A percentile compares a stretch with the other conserved stretches of the same genome.
Evolutionary conservation across 2,113 vertebrate species (phyloP).

Genomic region (Apistogramma diplotaenia): DNA sequence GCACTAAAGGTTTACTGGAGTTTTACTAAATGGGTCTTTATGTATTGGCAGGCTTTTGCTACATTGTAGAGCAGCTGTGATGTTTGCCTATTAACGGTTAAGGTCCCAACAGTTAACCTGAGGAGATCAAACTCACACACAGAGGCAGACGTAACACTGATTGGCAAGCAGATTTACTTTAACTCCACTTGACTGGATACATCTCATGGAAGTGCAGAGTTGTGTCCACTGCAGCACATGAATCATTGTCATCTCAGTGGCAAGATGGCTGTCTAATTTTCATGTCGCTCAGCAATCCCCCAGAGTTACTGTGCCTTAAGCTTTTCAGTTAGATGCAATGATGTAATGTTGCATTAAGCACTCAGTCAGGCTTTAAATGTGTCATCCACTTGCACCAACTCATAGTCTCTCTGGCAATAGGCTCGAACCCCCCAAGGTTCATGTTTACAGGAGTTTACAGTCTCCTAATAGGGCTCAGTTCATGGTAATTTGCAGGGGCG

Average conservation of each 20-base stretch:
- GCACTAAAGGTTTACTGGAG: background rate
- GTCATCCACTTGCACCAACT: slow-evolving; percentile 32
- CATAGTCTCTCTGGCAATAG: slow-evolving; percentile 31
- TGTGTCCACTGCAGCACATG: background rate
- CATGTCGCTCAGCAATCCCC: slow-evolving; percentile 15
- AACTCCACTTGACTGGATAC: background rate
- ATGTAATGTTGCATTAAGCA: slow-evolving; percentile 60
- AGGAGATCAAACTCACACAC: background rate
- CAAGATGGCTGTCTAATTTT: slow-evolving; percentile 22
- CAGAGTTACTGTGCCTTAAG: slow-evolving; percentile 31
- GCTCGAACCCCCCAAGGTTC: slow-evolving; percentile 34
- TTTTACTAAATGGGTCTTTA: background rate
- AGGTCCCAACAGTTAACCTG: background rate
- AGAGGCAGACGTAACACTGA: background rate
- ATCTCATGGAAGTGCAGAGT: background rate
- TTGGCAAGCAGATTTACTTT: background rate
- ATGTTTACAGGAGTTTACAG: slow-evolving; percentile 53
- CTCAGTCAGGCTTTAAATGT: slow-evolving; percentile 68
- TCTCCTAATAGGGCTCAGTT: slow-evolving; percentile 52
- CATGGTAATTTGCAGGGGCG: slow-evolving; percentile 31
- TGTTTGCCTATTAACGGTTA: background rate
- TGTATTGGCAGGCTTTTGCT: background rate
- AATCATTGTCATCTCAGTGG: slow-evolving; percentile 12
- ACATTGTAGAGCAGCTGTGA: background rate
- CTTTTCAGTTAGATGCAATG: slow-evolving; percentile 40